Conservation (phyloP, 1,140 invertebrate species). For the Acromyrmex charruanus region DNA sequence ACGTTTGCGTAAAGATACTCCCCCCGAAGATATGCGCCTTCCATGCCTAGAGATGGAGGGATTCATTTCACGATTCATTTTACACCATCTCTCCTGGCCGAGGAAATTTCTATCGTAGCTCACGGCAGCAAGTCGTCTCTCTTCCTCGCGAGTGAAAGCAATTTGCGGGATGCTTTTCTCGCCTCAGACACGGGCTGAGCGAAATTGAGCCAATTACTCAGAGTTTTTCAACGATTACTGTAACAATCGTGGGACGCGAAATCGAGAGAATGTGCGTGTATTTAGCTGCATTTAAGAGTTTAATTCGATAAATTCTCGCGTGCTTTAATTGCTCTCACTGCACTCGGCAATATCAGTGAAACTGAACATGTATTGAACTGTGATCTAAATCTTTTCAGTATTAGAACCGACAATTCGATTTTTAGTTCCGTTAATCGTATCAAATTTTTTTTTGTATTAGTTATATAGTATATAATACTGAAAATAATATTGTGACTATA, state of each 20-base stretch:
- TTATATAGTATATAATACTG: no score
- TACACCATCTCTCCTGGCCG: background rate
- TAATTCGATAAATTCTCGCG: background rate
- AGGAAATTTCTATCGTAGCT: slow-evolving; percentile 30
- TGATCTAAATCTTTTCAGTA: background rate
- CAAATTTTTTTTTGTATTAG: no score
- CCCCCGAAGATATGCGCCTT: background rate
- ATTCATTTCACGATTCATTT: background rate
- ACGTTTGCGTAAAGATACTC: background rate
- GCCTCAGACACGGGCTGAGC: background rate
- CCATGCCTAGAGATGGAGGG: background rate
- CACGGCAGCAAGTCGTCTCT: background rate
- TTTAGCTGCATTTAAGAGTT: background rate
- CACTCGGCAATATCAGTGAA: background rate
- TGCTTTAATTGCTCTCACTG: background rate
- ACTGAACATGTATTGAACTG: background rate
- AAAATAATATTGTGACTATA: no score
- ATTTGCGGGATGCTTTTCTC: slow-evolving; percentile 34
- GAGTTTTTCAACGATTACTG: slow-evolving; percentile 62
- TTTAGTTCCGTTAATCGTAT: no score
- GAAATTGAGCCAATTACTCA: slow-evolving; percentile 62
- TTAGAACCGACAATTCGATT: no score
- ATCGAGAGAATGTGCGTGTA: background rate
- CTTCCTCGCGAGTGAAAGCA: background rate
- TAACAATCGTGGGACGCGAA: background rate